Evolutionary conservation across 2,797 vertebrate species (phyloP).

Genomic region (Avahi laniger): DNA sequence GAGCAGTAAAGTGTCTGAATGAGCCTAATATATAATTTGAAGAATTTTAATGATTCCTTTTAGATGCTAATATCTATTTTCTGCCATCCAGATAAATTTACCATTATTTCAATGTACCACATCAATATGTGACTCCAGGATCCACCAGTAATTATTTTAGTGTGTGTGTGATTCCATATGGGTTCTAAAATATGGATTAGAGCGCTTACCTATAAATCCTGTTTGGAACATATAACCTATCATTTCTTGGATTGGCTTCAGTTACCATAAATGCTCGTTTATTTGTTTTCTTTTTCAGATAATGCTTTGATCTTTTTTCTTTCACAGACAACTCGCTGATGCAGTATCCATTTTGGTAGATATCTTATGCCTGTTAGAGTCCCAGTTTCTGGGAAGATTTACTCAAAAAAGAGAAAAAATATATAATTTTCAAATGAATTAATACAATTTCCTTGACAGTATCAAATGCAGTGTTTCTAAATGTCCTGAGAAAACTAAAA

Average conservation of each 20-base stretch:
- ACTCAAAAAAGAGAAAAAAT: not conserved
- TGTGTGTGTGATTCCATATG: not conserved
- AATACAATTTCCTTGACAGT: not conserved
- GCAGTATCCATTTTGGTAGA: not conserved
- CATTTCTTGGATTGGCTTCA: not conserved
- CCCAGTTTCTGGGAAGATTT: not conserved
- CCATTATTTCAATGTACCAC: not conserved
- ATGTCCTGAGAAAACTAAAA: not conserved
- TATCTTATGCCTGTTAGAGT: not conserved
- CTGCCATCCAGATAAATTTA: not conserved
- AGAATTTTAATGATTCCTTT: constrained; percentile 4
- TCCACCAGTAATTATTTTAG: not conserved
- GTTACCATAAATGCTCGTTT: not conserved
- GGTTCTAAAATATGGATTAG: not conserved
- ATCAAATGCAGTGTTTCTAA: not conserved
- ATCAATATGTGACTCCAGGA: not conserved
- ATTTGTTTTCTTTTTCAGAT: not conserved
- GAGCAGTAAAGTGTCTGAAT: not conserved
- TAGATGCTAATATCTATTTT: not conserved
- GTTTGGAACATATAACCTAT: not conserved
- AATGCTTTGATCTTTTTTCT: not conserved
- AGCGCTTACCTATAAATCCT: not conserved
- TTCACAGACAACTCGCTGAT: not conserved
- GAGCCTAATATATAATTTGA: constrained; percentile 18
- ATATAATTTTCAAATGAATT: not conserved